Conservation (phyloP, 2,888 invertebrate species). For the Stenchaetothrips biformis region DNA sequence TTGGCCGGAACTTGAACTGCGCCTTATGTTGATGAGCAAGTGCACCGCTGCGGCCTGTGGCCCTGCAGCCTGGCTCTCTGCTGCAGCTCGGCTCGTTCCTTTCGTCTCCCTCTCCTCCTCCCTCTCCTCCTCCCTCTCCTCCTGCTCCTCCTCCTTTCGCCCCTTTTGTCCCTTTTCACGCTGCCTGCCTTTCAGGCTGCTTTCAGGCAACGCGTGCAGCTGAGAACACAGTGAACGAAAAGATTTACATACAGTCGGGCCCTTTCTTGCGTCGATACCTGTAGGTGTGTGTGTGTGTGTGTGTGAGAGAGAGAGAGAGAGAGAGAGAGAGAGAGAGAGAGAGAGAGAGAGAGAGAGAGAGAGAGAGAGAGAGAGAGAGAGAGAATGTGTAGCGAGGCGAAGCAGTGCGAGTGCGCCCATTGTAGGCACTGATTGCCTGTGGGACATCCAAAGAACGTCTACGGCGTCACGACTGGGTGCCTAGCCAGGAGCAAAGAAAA, state of each 20-base stretch:
- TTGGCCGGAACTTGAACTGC: no score
- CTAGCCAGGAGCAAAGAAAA: no score
- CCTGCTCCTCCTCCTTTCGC: not conserved
- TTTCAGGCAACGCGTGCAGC: not conserved
- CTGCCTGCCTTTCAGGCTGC: conserved; percentile 1
- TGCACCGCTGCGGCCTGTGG: no score
- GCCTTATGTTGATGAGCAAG: no score
- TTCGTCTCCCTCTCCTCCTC: not conserved
- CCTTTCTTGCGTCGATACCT: not conserved
- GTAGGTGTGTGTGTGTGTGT: no score
- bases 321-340: no score
- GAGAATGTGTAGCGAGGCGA: not conserved
- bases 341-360: no score
- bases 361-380: no score
- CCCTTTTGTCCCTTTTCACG: not conserved
- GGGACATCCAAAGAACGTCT: no score
- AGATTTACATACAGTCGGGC: conserved; percentile 8
- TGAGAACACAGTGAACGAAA: not conserved
- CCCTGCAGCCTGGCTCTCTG: no score
- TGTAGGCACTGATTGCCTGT: not conserved
- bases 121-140: not conserved
- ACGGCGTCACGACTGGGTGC: no score
- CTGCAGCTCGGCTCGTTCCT: not conserved
- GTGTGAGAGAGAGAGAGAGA: no score
- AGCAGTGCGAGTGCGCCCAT: not conserved